Base-by-base conservation (phyloP, 2,113 vertebrate genomes). In the Mesembrinibis cayennensis region DNA sequence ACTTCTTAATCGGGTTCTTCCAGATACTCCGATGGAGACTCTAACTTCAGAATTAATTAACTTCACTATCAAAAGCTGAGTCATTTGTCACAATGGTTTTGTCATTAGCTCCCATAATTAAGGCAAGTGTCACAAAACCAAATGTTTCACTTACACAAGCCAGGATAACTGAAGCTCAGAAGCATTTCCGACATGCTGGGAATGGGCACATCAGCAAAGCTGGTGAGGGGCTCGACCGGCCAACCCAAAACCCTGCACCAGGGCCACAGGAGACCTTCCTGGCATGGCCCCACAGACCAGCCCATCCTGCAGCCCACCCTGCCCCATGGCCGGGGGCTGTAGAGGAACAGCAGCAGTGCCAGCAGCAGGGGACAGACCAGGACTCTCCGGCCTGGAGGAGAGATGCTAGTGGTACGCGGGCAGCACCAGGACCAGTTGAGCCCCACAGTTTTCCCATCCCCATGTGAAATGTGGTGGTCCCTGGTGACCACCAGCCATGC, bases 61-160 rank as follows among this genome's bases (percentile, higher is more conserved):
- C 89, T 87, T 90, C 95, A 86, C 95, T 94, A 93, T 91, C 82
- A 91, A 90, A 83, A 95, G 95, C 96, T 96, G 96, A 97, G 94
- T 97, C 97, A 96, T 96, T 97, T 97, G 96, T 97, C 97, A 96
- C 95, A 95, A 97, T 83, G 96, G 97, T 84, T 97, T 96, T 96
- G 95, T 96, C 95, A 96, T 97, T 96, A 96, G 91, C 89, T 93
- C 82, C 94, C 82, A 20, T 97, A 95, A 97, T 97, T 95, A 97
- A 89, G 95, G 92, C 6, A 96, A 90, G 97, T 96, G 97, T 96
- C 95, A 94, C 93, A 94, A 96, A 96, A 58, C 84, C 91, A 84
- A 96, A 94, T 36, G 92, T 95, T 97, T 97, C 94, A 71, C 89
- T 95, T 91, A 81, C 77, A 82, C 62, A 32, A 97, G 89, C 47